Percentiles rank a stretch among this genome's conserved stretches.
phyloP scores from a whole-genome alignment of 2,888 invertebrate species.

The Agrotis exclamationis region DNA sequence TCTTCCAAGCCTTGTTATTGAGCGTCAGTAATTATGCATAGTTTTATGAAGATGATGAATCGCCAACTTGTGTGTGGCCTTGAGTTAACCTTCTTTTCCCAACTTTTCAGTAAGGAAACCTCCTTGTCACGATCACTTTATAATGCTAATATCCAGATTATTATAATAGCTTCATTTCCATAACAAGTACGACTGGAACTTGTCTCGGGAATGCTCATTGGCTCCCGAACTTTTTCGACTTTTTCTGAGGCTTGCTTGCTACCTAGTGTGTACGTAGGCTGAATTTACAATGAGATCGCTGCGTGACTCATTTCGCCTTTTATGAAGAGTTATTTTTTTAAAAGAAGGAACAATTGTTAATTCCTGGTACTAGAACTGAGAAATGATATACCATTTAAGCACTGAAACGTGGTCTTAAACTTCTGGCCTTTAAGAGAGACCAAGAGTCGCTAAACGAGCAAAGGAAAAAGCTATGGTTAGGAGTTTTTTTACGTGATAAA shows the following conservation, averaged over 20 bases:
- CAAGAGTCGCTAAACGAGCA: no score
- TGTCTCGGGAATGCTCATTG: constrained; percentile 60
- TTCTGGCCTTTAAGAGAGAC: no score
- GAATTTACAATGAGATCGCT: constrained; percentile 51
- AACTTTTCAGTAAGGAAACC: constrained; percentile 10
- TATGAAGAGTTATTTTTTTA: constrained; percentile 17
- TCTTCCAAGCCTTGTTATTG: no score
- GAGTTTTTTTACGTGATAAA: no score
- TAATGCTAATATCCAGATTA: constrained; percentile 66
- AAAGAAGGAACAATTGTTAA: constrained; percentile 9
- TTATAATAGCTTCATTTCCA: constrained; percentile 64
- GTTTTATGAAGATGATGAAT: not conserved
- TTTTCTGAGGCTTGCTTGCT: constrained; percentile 25
- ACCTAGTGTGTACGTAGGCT: constrained; percentile 27
- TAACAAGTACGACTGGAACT: constrained; percentile 61
- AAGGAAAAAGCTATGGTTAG: no score
- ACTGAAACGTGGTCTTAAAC: no score
- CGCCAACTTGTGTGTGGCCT: no score
- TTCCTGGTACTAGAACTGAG: not conserved
- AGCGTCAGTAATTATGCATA: no score
- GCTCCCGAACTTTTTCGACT: constrained; percentile 55
- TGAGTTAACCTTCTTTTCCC: constrained; percentile 13
- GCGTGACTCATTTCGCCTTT: constrained; percentile 21
- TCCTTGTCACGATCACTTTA: constrained; percentile 55
- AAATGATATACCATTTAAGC: no score